These are phyloP conservation scores for Xanthia togata DNA, from an alignment of 2,888 invertebrate genomes.

Conservation along the genomic window DNA sequence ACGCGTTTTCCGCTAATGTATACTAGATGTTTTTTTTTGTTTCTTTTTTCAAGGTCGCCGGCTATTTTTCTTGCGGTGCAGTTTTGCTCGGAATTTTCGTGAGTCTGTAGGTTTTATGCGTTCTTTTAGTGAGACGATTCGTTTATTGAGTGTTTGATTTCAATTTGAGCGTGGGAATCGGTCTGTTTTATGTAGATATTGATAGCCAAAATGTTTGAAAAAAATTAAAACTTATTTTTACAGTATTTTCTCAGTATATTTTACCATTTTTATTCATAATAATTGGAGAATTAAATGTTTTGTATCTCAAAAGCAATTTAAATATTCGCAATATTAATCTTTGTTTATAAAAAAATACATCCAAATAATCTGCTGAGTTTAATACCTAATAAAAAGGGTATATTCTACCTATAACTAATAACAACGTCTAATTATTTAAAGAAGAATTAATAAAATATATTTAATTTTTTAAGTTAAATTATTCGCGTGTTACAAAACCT, in stretches of 20 bases:
- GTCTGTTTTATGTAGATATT: conserved; percentile 3
- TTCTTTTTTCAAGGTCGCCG: conserved; percentile 80
- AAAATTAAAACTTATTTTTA: not conserved
- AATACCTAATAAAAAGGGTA: conserved; percentile 1
- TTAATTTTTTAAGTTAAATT: conserved; percentile 21
- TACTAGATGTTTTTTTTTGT: conserved; percentile 65
- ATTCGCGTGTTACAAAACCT: conserved; percentile 65
- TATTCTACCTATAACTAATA: not conserved
- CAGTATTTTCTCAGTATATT: not conserved
- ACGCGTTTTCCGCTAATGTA: conserved; percentile 80
- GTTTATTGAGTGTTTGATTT: conserved; percentile 28
- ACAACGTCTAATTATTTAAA: conserved; percentile 41
- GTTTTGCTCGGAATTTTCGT: conserved; percentile 73
- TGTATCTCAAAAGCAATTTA: not conserved
- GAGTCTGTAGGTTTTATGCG: conserved; percentile 58
- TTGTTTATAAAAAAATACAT: not conserved
- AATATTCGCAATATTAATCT: not conserved
- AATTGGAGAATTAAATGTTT: not conserved
- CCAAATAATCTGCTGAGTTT: not conserved
- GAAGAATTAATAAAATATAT: conserved; percentile 2
- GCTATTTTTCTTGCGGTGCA: conserved; percentile 80
- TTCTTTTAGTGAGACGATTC: conserved; percentile 17
- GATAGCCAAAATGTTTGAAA: not conserved
- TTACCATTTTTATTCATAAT: not conserved
- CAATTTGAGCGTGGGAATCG: conserved; percentile 2